phyloP scores from a whole-genome alignment of 2,797 vertebrate species.

The Petrocephalus sullivani region DNA sequence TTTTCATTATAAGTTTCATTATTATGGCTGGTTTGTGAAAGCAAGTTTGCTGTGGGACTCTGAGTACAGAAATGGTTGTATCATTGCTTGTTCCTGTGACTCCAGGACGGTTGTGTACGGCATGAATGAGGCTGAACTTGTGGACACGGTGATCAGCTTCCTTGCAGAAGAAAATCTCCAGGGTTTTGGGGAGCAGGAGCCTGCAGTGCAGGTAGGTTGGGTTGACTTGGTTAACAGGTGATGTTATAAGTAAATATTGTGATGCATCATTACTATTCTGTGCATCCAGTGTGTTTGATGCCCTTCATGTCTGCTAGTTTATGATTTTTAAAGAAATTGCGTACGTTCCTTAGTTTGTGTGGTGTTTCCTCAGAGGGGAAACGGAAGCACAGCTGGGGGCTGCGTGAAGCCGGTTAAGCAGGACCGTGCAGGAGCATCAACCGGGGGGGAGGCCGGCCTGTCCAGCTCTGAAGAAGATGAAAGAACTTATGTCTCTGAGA shows the following conservation, averaged over 20 bases:
- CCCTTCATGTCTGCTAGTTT: background rate
- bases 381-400: no score
- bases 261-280: background rate
- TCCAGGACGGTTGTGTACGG: slow-evolving; percentile 20
- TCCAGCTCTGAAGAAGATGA: background rate
- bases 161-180: background rate
- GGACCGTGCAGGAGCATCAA: background rate
- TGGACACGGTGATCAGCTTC: slow-evolving; percentile 11
- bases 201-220: background rate
- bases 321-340: background rate
- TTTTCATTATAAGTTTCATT: background rate
- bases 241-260: background rate
- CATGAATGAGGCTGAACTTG: slow-evolving; percentile 28
- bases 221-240: background rate
- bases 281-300: background rate
- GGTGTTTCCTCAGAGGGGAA: background rate
- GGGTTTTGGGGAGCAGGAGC: background rate
- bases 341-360: background rate
- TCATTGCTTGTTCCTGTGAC: background rate
- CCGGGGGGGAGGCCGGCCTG: background rate
- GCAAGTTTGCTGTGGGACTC: background rate
- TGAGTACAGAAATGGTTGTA: background rate
- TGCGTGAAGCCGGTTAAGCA: background rate
- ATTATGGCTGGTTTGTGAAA: background rate
- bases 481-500: slow-evolving; percentile 8